Base-by-base conservation (phyloP, 2,888 invertebrate species). In the Lasioglossum malachurum region DNA sequence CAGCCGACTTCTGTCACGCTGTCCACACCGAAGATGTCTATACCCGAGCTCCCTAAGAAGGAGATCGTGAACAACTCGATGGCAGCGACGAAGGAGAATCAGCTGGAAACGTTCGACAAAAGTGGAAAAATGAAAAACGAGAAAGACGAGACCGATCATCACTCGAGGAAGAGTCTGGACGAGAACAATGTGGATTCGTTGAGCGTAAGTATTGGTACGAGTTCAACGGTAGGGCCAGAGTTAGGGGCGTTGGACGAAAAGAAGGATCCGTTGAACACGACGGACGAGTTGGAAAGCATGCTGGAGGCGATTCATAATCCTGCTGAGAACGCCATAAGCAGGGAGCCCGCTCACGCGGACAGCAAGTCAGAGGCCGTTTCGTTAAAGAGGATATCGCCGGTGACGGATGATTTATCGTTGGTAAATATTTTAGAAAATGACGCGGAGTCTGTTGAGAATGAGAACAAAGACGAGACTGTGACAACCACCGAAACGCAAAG, bases 91-190 rank as follows among this genome's bases (percentile, higher is more conserved):
- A 85, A 84, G 14, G 89, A 92, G 8, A 88, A 72, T 12, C 96
- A 96, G 88, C 96, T 96, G 90, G 96, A 96, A 35, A 95, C 95
- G 95, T 96, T 96, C 89, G 96, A 96, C 1, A 96, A 96, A 69
- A 96, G 96, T 82, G 95, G 95, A 76, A 96, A 87, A 71, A 81
- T 78, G 27, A 83, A 89, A 35, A 88, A 80, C 10, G 87, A 91
- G 57, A 84, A 93, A 94, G 77, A 95, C 91, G 87, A 94, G 88
- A 88, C 95, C 53, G 93, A 93, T 67, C 80, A 93, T 64, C 80
- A 82, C 14, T 93, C 80, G 88, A 90, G 91, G 12, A 89, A 90
- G 73, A 82, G 80, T 41, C 60, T 84, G 67, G 76, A 85, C n/a
- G 77, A 86, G 80, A 80, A 90, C 49, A 83, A 77, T 16, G n/a